Conservation (phyloP, 2,113 vertebrate species). For the Nibea albiflora region DNA sequence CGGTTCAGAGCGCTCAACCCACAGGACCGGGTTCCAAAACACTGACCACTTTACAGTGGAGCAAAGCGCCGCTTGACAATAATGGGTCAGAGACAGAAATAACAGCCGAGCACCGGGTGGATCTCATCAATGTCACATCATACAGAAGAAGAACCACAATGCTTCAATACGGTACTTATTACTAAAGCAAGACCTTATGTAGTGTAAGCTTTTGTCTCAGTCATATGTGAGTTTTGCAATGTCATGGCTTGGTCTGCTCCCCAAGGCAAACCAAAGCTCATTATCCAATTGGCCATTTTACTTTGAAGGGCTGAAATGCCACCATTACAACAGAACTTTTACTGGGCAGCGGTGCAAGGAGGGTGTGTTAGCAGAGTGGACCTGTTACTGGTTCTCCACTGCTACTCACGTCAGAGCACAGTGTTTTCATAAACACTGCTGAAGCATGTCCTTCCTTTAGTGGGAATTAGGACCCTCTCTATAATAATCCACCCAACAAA, state of each 20-base stretch:
- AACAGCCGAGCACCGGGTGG: conserved; percentile 44
- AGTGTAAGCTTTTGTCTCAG: conserved; percentile 38
- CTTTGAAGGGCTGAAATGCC: conserved; percentile 56
- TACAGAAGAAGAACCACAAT: conserved; percentile 19
- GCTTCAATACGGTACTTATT: conserved; percentile 45
- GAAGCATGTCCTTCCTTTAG: conserved; percentile 64
- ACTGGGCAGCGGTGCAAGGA: conserved; percentile 42
- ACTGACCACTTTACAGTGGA: conserved; percentile 43
- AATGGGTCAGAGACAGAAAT: conserved; percentile 50
- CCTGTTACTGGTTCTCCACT: conserved; percentile 66
- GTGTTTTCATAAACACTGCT: conserved; percentile 66
- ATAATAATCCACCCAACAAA: conserved; percentile 59
- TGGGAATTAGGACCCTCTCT: conserved; percentile 59
- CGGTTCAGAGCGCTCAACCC: conserved; percentile 55
- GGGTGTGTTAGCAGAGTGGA: conserved; percentile 66
- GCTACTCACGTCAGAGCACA: conserved; percentile 69
- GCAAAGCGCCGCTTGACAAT: conserved; percentile 38
- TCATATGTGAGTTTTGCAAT: conserved; percentile 51
- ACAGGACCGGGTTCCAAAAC: conserved; percentile 52
- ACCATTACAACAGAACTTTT: conserved; percentile 53
- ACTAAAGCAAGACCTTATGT: conserved; percentile 38
- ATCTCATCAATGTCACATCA: conserved; percentile 60
- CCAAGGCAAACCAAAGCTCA: conserved; percentile 54
- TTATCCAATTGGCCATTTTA: conserved; percentile 56
- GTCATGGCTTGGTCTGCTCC: conserved; percentile 57